phyloP scores from a whole-genome alignment of 2,888 invertebrate genomes.

The Strigamia maritima region DNA sequence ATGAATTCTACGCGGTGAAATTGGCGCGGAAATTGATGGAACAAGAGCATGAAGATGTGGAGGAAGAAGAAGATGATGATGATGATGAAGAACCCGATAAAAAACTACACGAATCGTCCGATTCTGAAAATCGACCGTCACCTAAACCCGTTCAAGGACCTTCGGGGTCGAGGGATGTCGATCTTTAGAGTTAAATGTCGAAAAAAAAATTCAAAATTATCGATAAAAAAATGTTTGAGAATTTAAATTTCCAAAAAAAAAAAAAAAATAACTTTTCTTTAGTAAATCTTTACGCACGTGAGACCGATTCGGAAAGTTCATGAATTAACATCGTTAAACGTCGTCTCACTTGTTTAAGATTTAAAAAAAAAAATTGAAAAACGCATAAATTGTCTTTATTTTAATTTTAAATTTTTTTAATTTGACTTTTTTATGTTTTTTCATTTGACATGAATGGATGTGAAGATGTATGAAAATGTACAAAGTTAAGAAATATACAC shows the following conservation, averaged over 20 bases:
- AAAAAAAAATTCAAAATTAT: background rate
- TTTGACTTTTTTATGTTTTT: background rate
- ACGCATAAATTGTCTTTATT: background rate
- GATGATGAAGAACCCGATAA: constrained; percentile 42
- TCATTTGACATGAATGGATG: background rate
- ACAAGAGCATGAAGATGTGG: constrained; percentile 82
- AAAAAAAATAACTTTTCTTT: background rate
- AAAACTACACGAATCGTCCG: constrained; percentile 8
- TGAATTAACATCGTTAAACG: background rate
- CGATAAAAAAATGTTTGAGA: background rate
- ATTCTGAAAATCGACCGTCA: background rate
- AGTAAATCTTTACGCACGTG: background rate
- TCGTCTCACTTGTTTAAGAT: background rate
- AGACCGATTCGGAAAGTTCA: background rate
- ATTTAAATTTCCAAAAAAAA: background rate
- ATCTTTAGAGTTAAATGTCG: background rate
- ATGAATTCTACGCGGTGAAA: constrained; percentile 93
- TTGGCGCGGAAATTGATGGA: constrained; percentile 84
- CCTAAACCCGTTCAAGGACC: background rate
- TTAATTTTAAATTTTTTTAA: background rate
- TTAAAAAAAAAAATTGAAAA: background rate
- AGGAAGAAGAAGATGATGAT: constrained; percentile 55
- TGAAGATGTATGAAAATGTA: background rate
- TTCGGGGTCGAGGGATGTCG: background rate
- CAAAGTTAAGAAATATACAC: background rate